A percentile compares a stretch with the other conserved stretches of the same genome.
Conservation (phyloP, 2,888 invertebrate genomes). For the Acrobasis suavella region DNA sequence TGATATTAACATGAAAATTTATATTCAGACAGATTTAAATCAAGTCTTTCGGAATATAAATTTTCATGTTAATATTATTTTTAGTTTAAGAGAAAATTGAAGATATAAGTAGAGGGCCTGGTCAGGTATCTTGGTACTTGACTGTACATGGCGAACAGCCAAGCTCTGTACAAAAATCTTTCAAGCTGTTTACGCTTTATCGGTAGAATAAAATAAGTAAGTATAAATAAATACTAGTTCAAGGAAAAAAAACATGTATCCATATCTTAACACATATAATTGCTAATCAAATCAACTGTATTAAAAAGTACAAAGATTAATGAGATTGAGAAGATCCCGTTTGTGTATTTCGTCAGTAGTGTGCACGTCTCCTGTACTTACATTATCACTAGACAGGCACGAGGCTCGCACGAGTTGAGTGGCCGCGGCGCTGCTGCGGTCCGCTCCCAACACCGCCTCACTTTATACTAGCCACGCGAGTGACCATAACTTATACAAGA, state of each 20-base stretch:
- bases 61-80: too few species aligned
- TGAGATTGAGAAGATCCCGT: slow-evolving; percentile 63
- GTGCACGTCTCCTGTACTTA: slow-evolving; percentile 73
- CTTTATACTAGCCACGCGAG: slow-evolving; percentile 42
- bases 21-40: too few species aligned
- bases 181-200: not conserved
- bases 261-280: slow-evolving; percentile 58
- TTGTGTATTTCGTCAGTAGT: slow-evolving; percentile 48
- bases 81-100: too few species aligned
- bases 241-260: slow-evolving; percentile 50
- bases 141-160: not conserved
- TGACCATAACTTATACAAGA: slow-evolving; percentile 69
- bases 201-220: slow-evolving; percentile 30
- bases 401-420: slow-evolving; percentile 46
- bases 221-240: slow-evolving; percentile 34
- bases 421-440: too few species aligned
- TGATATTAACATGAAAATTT: too few species aligned
- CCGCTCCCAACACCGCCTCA: slow-evolving; percentile 46
- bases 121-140: too few species aligned
- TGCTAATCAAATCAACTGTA: slow-evolving; percentile 55
- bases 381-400: slow-evolving; percentile 69
- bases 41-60: too few species aligned
- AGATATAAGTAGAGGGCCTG: too few species aligned
- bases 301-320: slow-evolving; percentile 59
- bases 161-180: slow-evolving; percentile 6